Conservation (phyloP, 2,113 vertebrate genomes). For the Platysternon megacephalum region DNA sequence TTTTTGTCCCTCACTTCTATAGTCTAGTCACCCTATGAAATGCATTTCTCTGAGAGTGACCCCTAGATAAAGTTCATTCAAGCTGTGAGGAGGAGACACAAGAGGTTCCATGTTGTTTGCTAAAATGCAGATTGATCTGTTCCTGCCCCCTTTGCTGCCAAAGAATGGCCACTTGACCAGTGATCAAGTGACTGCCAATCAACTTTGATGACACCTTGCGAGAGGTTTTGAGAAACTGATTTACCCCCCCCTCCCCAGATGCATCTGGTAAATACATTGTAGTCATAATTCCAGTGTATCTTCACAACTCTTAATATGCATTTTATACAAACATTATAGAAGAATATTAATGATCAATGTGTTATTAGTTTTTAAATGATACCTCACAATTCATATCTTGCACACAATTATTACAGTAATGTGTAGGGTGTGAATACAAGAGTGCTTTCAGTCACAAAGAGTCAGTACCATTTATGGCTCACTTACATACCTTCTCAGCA, state of each 20-base stretch:
- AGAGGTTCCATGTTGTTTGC: background rate
- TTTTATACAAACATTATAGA: background rate
- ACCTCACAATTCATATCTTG: background rate
- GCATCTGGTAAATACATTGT: background rate
- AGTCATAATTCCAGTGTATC: background rate
- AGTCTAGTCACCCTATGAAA: background rate
- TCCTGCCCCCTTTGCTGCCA: background rate
- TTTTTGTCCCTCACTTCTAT: background rate
- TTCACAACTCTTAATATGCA: background rate
- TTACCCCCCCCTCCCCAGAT: background rate
- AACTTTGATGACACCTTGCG: background rate
- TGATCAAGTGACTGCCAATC: background rate
- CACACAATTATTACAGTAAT: background rate
- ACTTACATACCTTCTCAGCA: background rate
- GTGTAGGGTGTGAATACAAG: background rate
- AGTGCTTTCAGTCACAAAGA: background rate
- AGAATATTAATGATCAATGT: background rate
- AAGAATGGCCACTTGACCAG: background rate
- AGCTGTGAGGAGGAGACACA: background rate
- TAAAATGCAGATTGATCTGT: background rate
- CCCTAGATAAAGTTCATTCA: background rate
- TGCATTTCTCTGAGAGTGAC: background rate
- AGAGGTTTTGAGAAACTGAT: background rate
- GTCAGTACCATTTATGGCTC: background rate
- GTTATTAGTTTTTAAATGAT: background rate